Conservation (phyloP, 1,140 invertebrate genomes). For the Heliconius hermathena region DNA sequence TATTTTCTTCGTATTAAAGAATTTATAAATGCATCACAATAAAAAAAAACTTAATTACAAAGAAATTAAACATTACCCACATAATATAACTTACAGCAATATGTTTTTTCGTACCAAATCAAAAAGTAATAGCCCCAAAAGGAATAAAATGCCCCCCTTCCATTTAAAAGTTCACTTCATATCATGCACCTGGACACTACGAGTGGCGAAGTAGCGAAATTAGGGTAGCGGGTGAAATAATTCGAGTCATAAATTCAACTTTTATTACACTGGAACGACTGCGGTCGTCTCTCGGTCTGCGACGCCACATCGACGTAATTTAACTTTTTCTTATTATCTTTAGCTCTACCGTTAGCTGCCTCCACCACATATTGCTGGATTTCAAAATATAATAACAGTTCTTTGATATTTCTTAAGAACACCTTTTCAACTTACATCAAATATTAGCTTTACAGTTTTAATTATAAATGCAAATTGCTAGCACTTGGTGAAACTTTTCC, state of each 20-base stretch:
- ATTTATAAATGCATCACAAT: no score
- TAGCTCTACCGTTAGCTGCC: constrained; percentile 68
- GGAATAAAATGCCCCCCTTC: constrained; percentile 1
- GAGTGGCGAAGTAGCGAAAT: constrained; percentile 64
- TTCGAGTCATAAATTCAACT: constrained; percentile 77
- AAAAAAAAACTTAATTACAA: no score
- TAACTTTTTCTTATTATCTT: constrained; percentile 81
- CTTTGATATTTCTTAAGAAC: neutral
- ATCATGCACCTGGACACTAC: constrained; percentile 71
- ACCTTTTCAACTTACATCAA: neutral
- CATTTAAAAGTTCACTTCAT: constrained; percentile 53
- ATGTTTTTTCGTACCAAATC: neutral
- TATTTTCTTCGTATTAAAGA: neutral
- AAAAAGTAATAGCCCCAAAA: constrained; percentile 1
- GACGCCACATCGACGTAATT: constrained; percentile 75
- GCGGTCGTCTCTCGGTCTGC: constrained; percentile 47
- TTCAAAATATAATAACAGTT: neutral
- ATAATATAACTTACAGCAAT: neutral
- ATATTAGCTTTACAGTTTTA: constrained; percentile 3
- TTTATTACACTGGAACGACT: constrained; percentile 67
- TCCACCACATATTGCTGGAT: constrained; percentile 61
- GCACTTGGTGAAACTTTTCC: constrained; percentile 1
- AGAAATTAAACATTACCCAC: no score
- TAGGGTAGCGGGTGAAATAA: constrained; percentile 74
- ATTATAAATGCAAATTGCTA: constrained; percentile 14